Percentiles rank a stretch among this genome's conserved stretches.
Evolutionary conservation across 2,113 vertebrate species (phyloP).

Genomic region (Eurystomus gularis): DNA sequence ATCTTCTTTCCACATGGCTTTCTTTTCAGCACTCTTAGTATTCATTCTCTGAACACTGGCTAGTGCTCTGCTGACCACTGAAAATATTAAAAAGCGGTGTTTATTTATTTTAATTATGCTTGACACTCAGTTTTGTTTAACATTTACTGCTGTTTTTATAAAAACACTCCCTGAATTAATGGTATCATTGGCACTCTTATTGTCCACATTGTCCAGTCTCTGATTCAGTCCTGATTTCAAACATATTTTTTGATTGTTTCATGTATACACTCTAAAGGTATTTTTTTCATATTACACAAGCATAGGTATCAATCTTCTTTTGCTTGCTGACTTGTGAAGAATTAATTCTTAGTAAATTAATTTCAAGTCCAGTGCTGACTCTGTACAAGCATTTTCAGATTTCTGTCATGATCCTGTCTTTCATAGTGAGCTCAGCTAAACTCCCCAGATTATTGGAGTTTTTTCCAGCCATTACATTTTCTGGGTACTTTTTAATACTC

Average conservation of each 20-base stretch:
- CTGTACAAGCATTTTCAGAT: neutral
- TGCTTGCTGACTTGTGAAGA: neutral
- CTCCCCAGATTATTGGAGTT: neutral
- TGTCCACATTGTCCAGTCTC: no score
- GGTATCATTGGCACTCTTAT: neutral
- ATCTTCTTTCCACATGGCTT: neutral
- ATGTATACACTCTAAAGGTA: neutral
- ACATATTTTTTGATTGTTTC: no score
- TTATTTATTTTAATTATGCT: neutral
- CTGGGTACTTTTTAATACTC: neutral
- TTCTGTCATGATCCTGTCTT: neutral
- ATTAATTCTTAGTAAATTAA: neutral
- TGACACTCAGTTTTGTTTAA: neutral
- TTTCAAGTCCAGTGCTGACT: neutral
- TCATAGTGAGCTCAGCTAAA: neutral
- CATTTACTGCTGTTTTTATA: neutral
- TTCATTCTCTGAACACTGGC: neutral
- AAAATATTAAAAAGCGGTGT: neutral
- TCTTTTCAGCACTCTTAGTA: neutral
- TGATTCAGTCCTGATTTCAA: no score
- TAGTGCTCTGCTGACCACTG: neutral
- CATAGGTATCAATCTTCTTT: neutral
- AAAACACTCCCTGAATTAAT: neutral
- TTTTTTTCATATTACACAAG: neutral
- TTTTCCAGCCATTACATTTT: neutral